Conservation (phyloP, 2,888 invertebrate genomes). For the Limnephilus rhombicus region DNA sequence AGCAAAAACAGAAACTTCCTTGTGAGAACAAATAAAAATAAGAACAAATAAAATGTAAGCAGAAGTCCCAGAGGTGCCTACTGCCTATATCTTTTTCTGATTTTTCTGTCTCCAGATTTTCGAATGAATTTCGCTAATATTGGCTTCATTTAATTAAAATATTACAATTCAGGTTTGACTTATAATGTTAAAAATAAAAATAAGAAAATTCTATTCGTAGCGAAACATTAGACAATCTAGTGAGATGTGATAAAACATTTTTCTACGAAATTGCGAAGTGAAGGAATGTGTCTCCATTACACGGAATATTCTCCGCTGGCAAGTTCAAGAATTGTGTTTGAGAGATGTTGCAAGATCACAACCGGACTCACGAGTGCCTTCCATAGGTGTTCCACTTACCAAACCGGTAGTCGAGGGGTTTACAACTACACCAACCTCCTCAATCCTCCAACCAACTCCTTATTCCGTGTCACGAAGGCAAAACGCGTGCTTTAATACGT, state of each 20-base stretch:
- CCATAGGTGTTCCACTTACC: slow-evolving; percentile 47
- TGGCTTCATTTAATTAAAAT: too few species aligned
- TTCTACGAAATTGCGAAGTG: not conserved
- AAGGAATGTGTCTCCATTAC: not conserved
- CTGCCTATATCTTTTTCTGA: too few species aligned
- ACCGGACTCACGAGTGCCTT: slow-evolving; percentile 48
- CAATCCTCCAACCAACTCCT: not conserved
- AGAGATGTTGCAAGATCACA: slow-evolving; percentile 18
- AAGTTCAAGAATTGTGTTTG: slow-evolving; percentile 21
- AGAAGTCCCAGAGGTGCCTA: too few species aligned
- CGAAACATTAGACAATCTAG: not conserved
- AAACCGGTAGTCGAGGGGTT: slow-evolving; percentile 46
- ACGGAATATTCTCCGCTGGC: not conserved
- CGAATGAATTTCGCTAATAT: too few species aligned
- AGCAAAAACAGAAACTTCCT: not conserved
- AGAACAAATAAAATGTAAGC: not conserved
- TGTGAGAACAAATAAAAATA: not conserved
- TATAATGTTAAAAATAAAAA: not conserved
- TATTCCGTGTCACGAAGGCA: not conserved
- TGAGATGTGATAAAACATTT: not conserved
- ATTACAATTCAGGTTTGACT: too few species aligned
- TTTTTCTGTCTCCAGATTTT: too few species aligned
- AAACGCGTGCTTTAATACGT: not conserved
- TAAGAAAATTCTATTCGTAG: not conserved
- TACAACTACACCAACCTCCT: not conserved